Evolutionary conservation across 2,113 vertebrate species (phyloP).

Genomic region (Tupaia chinensis): DNA sequence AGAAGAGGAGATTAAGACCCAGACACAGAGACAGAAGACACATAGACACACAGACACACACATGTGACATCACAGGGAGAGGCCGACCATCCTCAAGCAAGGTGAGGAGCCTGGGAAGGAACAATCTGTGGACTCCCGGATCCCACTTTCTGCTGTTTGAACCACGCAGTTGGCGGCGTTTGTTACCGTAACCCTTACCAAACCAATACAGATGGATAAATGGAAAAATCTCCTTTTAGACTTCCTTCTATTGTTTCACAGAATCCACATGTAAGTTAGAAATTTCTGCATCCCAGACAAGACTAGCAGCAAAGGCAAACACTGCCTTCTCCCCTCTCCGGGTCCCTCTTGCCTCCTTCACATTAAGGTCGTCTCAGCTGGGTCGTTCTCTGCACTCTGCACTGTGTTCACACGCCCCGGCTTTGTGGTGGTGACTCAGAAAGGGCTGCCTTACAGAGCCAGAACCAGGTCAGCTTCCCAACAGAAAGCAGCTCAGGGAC

Average conservation of each 20-base stretch:
- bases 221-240: background rate
- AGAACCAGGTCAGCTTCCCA: background rate
- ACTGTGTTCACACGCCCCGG: background rate
- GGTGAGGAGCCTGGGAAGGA: background rate
- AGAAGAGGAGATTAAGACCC: background rate
- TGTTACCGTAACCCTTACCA: background rate
- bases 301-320: background rate
- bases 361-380: background rate
- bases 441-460: background rate
- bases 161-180: background rate
- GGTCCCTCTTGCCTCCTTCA: too few relatives aligned
- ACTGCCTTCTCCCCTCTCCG: background rate
- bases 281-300: background rate
- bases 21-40: background rate
- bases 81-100: background rate
- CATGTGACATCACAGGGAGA: background rate
- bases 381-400: background rate
- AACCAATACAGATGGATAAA: background rate
- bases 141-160: background rate
- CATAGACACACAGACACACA: background rate
- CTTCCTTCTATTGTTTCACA: background rate
- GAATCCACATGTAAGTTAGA: background rate
- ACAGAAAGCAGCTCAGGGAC: background rate
- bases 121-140: accelerated
- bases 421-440: background rate